Percentiles rank a stretch among this genome's conserved stretches.
Conservation (phyloP, 53 echinoderm and acorn worm genomes). For the Paracentrotus lividus region DNA sequence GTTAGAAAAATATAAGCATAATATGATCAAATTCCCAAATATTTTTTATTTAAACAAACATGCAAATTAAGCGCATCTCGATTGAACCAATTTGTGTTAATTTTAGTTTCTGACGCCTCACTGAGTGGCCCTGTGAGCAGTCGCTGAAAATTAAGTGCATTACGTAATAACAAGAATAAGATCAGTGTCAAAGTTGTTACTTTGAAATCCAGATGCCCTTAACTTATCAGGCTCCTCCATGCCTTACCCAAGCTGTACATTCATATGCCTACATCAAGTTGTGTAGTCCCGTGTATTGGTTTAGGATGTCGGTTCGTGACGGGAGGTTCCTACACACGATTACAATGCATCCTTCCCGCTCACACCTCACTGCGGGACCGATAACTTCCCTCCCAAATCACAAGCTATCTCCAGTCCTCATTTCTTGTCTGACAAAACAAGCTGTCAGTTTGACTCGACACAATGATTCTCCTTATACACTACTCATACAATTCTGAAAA, state of each 20-base stretch:
- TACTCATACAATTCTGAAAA: background rate
- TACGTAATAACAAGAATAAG: background rate
- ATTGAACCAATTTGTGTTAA: too few relatives aligned
- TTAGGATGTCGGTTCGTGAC: conserved; percentile 67
- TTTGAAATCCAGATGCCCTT: too few relatives aligned
- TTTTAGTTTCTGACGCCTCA: too few relatives aligned
- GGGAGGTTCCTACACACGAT: conserved; percentile 54
- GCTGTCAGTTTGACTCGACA: conserved; percentile 18
- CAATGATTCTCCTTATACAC: background rate
- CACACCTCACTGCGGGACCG: conserved; percentile 38
- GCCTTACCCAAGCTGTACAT: too few relatives aligned
- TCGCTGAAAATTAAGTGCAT: background rate
- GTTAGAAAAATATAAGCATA: background rate
- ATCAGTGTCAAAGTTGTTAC: background rate
- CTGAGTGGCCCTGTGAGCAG: too few relatives aligned
- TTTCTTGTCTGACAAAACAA: conserved; percentile 60
- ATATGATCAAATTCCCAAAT: too few relatives aligned
- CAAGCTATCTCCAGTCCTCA: conserved; percentile 36
- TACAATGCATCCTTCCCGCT: conserved; percentile 50
- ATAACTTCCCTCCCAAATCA: conserved; percentile 50
- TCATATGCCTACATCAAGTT: background rate
- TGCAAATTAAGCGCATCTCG: too few relatives aligned
- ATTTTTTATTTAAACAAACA: too few relatives aligned
- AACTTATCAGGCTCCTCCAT: too few relatives aligned
- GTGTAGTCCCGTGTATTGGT: conserved; percentile 52